Percentiles rank a stretch among this genome's conserved stretches.
phyloP scores from a whole-genome alignment of 2,888 invertebrate species.

The Alcis repandata region DNA sequence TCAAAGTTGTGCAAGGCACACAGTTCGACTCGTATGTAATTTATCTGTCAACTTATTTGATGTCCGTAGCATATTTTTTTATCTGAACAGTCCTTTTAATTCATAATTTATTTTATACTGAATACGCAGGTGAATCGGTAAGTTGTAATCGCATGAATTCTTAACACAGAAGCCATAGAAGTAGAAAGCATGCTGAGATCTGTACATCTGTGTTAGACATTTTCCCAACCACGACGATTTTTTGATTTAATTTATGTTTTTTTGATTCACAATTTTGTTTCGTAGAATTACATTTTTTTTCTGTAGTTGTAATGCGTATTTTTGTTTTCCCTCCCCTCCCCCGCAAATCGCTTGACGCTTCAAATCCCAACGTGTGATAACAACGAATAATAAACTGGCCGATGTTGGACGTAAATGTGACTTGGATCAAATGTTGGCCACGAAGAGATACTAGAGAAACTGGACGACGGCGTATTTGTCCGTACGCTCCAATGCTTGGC shows the following conservation, averaged over 20 bases:
- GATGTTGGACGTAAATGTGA: constrained; percentile 28
- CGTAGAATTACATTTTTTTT: constrained; percentile 70
- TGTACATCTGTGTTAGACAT: constrained; percentile 80
- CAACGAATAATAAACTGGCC: constrained; percentile 55
- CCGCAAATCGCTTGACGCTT: constrained; percentile 86
- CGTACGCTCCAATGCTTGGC: constrained; percentile 86
- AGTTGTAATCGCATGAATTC: constrained; percentile 63
- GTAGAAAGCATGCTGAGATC: constrained; percentile 76
- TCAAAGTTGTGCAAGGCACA: too few species aligned
- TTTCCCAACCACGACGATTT: constrained; percentile 82
- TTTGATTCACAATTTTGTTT: constrained; percentile 49
- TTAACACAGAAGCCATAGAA: constrained; percentile 77
- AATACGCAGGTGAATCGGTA: constrained; percentile 54
- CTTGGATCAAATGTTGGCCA: constrained; percentile 61
- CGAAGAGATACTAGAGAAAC: constrained; percentile 83
- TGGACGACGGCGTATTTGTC: constrained; percentile 85
- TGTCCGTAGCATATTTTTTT: background rate
- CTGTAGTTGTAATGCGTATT: constrained; percentile 87
- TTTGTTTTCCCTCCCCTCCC: constrained; percentile 80
- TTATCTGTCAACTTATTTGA: background rate
- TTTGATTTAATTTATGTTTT: constrained; percentile 44
- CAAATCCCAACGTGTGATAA: constrained; percentile 83
- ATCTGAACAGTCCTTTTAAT: constrained; percentile 54
- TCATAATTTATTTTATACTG: constrained; percentile 46
- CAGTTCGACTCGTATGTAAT: too few species aligned